Conservation (phyloP, 2,888 invertebrate genomes). For the Volucella inflata region DNA sequence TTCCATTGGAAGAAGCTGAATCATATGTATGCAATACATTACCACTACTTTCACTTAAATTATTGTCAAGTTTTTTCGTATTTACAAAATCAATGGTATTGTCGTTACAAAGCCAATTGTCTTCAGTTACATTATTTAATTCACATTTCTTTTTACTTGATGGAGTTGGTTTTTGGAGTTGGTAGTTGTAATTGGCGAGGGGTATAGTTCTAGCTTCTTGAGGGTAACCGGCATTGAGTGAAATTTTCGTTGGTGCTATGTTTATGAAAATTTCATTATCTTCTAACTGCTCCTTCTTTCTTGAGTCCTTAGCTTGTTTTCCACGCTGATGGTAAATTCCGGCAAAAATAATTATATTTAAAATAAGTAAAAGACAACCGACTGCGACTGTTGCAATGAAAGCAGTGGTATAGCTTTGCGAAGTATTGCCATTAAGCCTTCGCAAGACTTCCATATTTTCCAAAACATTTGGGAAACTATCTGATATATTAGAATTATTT, state of each 20-base stretch:
- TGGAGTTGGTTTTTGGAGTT: constrained; percentile 85
- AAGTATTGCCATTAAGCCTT: constrained; percentile 90
- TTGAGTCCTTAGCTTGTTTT: constrained; percentile 86
- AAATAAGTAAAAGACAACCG: constrained; percentile 91
- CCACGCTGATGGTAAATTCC: constrained; percentile 94
- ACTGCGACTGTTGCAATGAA: constrained; percentile 94
- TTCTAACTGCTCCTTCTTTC: constrained; percentile 90
- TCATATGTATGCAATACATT: constrained; percentile 10
- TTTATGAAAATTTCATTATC: constrained; percentile 81
- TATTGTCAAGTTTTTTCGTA: constrained; percentile 77
- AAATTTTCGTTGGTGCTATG: constrained; percentile 32
- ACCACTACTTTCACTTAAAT: constrained; percentile 10
- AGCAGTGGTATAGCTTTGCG: constrained; percentile 95
- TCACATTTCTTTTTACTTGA: constrained; percentile 79
- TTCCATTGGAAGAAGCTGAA: constrained; percentile 31
- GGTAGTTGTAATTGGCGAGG: constrained; percentile 88
- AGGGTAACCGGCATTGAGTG: constrained; percentile 6
- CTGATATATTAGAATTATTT: constrained; percentile 56
- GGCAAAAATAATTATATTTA: constrained; percentile 94
- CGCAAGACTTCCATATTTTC: constrained; percentile 89
- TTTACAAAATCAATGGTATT: constrained; percentile 81
- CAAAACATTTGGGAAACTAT: constrained; percentile 48
- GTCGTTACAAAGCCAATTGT: constrained; percentile 79
- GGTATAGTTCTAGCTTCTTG: constrained; percentile 54
- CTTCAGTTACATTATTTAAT: constrained; percentile 68